A percentile compares a stretch with the other conserved stretches of the same genome.
Conservation (phyloP, 2,113 vertebrate genomes). For the Archilochus colubris region DNA sequence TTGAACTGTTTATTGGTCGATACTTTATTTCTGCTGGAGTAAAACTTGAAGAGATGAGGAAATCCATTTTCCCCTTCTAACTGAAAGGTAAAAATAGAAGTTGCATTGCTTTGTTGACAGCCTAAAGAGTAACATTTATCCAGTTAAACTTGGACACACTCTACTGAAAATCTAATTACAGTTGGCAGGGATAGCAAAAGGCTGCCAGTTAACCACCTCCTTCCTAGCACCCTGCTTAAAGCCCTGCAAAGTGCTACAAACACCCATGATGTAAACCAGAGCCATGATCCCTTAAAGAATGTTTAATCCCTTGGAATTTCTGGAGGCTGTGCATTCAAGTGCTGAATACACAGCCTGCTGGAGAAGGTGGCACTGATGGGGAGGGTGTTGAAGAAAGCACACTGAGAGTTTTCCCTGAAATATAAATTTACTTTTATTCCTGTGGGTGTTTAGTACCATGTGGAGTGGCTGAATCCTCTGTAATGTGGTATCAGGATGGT, state of each 20-base stretch:
- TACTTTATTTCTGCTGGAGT: background rate
- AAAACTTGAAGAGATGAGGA: background rate
- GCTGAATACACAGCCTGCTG: background rate
- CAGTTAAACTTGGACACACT: background rate
- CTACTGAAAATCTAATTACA: background rate
- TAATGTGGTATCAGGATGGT: background rate
- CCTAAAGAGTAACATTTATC: background rate
- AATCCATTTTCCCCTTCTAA: background rate
- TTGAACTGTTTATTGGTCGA: background rate
- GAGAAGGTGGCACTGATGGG: background rate
- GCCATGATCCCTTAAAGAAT: slow-evolving; percentile 35
- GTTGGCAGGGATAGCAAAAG: background rate
- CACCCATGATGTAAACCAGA: background rate
- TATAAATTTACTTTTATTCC: background rate
- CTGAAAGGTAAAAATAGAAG: background rate
- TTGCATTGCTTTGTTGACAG: background rate
- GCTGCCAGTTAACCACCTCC: background rate
- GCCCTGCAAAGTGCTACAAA: fast-evolving
- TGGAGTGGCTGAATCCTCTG: background rate
- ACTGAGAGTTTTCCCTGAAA: background rate
- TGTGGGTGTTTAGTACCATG: background rate
- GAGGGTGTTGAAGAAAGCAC: background rate
- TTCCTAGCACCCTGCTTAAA: background rate
- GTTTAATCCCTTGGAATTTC: background rate
- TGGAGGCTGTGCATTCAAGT: background rate